Conservation (phyloP, 2,113 vertebrate genomes). For the Mesitornis unicolor region DNA sequence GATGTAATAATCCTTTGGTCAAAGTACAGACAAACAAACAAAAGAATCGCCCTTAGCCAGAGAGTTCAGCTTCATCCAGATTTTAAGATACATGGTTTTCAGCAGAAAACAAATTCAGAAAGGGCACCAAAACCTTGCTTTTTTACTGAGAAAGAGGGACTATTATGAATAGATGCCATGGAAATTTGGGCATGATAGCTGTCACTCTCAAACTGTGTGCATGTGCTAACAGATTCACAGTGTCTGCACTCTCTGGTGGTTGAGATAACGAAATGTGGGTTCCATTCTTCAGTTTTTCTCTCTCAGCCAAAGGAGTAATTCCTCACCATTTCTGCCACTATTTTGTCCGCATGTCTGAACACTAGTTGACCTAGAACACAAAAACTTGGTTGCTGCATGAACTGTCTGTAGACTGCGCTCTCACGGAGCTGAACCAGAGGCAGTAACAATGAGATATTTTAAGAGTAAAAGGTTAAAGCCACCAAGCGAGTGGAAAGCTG, state of each 20-base stretch:
- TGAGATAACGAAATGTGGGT: neutral
- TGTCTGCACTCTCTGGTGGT: neutral
- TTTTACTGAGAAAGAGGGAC: neutral
- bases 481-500: neutral
- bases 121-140: neutral
- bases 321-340: neutral
- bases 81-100: neutral
- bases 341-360: neutral
- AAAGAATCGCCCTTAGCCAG: neutral
- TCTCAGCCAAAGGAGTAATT: neutral
- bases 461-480: conserved; percentile 1
- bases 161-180: neutral
- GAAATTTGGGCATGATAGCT: neutral
- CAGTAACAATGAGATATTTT: neutral
- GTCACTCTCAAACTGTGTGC: neutral
- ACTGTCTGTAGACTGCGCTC: neutral
- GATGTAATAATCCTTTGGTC: neutral
- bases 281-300: neutral
- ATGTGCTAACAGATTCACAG: neutral
- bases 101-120: neutral
- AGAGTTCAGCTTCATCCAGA: neutral
- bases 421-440: neutral
- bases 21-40: neutral
- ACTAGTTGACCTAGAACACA: neutral
- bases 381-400: neutral